A percentile compares a stretch with the other conserved stretches of the same genome.
Conservation (phyloP, 2,113 vertebrate genomes). For the Aptenodytes patagonicus region DNA sequence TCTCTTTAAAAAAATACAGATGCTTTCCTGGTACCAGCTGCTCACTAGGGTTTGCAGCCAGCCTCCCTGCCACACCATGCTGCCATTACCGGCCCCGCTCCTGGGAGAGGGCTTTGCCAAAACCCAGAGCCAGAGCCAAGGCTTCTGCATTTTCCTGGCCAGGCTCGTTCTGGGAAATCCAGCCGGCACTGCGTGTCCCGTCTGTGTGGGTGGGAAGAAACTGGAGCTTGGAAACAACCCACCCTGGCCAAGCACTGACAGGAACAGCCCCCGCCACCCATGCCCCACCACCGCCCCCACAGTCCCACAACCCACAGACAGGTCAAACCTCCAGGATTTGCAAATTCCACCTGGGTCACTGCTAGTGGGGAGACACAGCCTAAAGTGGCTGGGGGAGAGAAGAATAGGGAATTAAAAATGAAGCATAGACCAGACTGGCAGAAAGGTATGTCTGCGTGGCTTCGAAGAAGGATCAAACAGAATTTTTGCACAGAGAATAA, state of each 20-base stretch:
- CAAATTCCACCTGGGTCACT: background rate
- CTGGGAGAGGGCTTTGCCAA: background rate
- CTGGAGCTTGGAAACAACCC: slow-evolving; percentile 42
- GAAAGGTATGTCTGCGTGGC: background rate
- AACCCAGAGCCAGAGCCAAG: background rate
- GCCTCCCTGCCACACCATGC: background rate
- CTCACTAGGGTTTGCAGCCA: background rate
- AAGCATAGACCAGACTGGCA: background rate
- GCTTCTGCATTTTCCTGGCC: slow-evolving; percentile 37
- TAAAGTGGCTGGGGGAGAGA: accelerated
- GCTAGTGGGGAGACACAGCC: background rate
- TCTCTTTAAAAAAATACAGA: background rate
- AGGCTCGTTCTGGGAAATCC: slow-evolving; percentile 66
- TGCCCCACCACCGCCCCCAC: background rate
- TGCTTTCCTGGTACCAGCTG: background rate
- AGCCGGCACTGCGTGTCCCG: background rate
- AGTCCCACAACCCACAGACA: background rate
- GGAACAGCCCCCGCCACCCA: slow-evolving; percentile 40
- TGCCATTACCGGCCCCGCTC: background rate
- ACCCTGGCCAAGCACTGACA: slow-evolving; percentile 47
- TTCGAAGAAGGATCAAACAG: background rate
- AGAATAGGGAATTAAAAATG: background rate
- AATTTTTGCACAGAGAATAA: background rate
- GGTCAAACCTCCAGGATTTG: background rate
- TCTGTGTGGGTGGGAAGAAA: slow-evolving; percentile 9